A percentile compares a stretch with the other conserved stretches of the same genome.
Evolutionary conservation across 2,797 vertebrate genomes (phyloP).

Genomic region (Pempheris klunzingeri): DNA sequence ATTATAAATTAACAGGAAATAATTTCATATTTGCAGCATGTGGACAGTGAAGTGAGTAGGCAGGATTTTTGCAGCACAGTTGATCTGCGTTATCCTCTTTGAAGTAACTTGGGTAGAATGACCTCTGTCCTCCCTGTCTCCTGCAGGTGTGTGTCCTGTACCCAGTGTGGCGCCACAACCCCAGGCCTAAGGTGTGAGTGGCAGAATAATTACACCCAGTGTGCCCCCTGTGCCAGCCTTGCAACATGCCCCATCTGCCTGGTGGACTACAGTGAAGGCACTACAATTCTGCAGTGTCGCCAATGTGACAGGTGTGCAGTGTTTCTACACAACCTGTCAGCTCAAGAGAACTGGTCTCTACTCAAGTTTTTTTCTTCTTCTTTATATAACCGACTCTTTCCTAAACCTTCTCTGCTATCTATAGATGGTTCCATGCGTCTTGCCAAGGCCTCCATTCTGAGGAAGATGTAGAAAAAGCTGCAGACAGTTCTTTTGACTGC

Average conservation of each 20-base stretch:
- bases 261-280: constrained; percentile 93
- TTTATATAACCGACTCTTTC: constrained; percentile 22
- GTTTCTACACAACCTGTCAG: constrained; percentile 35
- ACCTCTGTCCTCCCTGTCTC: constrained; percentile 55
- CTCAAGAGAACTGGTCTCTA: constrained; percentile 14
- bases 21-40: constrained; percentile 1
- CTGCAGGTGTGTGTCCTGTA: constrained; percentile 97
- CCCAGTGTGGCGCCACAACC: constrained; percentile 95
- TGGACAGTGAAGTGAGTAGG: neutral
- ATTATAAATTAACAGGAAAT: neutral
- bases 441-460: constrained; percentile 96
- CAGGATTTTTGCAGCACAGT: constrained; percentile 17
- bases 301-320: constrained; percentile 94
- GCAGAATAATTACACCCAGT: constrained; percentile 99
- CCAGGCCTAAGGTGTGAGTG: constrained; percentile 96
- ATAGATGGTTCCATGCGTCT: constrained; percentile 97
- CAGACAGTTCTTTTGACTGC: constrained; percentile 96
- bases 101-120: constrained; percentile 43
- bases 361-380: constrained; percentile 14
- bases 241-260: constrained; percentile 92
- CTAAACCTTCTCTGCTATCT: constrained; percentile 60
- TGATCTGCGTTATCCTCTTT: constrained; percentile 17
- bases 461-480: constrained; percentile 94
- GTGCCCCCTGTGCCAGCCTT: constrained; percentile 95
- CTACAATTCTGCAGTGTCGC: constrained; percentile 95